These are phyloP conservation scores for Limenitis camilla DNA, from an alignment of 2,888 invertebrate species.

Conservation along the genomic window DNA sequence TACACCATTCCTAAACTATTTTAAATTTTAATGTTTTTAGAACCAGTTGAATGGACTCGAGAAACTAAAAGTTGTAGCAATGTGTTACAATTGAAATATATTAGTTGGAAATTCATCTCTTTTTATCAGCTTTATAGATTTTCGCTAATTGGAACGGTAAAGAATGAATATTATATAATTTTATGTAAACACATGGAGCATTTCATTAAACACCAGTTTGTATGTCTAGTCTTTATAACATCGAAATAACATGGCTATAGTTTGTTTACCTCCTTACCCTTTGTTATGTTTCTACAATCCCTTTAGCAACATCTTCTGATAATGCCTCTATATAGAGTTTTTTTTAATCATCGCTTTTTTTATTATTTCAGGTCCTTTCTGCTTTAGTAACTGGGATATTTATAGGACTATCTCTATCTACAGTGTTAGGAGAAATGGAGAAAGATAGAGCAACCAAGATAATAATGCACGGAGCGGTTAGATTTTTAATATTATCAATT, in stretches of 20 bases:
- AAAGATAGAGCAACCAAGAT: slow-evolving; percentile 26
- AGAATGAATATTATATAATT: not conserved
- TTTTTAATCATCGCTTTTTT: too few species aligned
- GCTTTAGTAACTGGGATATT: slow-evolving; percentile 44
- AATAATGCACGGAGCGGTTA: slow-evolving; percentile 37
- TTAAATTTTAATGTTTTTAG: slow-evolving; percentile 27
- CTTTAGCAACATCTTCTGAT: too few species aligned
- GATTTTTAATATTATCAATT: not conserved
- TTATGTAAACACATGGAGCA: not conserved
- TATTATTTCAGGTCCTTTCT: slow-evolving; percentile 40
- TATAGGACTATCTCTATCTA: slow-evolving; percentile 43
- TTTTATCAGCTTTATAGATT: slow-evolving; percentile 42
- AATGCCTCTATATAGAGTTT: too few species aligned
- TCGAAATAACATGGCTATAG: too few species aligned
- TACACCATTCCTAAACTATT: too few species aligned
- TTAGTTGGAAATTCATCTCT: slow-evolving; percentile 43
- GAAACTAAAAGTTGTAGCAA: slow-evolving; percentile 18
- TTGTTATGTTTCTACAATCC: too few species aligned
- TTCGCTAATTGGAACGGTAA: slow-evolving; percentile 42
- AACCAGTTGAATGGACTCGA: slow-evolving; percentile 34
- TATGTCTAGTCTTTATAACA: too few species aligned
- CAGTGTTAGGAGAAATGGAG: slow-evolving; percentile 33
- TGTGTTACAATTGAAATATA: slow-evolving; percentile 30
- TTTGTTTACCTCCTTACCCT: too few species aligned
- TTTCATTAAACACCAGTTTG: too few species aligned